A percentile compares a stretch with the other conserved stretches of the same genome.
These are phyloP conservation scores for Nowickia ferox DNA, from an alignment of 2,888 invertebrate genomes.

Conservation along the genomic window DNA sequence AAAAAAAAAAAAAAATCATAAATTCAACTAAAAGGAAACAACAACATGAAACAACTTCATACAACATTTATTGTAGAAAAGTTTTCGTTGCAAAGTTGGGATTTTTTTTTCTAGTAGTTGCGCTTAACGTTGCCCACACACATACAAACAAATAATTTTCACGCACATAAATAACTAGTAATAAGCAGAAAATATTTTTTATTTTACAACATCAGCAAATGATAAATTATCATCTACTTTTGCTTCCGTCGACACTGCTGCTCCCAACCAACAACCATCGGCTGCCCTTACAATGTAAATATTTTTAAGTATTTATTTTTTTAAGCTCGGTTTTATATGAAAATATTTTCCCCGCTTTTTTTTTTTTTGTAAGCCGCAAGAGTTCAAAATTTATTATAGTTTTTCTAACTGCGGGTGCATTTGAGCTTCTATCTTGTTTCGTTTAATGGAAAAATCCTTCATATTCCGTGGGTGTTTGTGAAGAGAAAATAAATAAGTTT, in stretches of 20 bases:
- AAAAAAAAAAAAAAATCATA: neutral
- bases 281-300: slow-evolving; percentile 25
- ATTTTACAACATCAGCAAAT: slow-evolving; percentile 59
- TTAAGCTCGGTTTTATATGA: neutral
- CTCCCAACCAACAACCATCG: slow-evolving; percentile 1
- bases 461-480: slow-evolving; percentile 15
- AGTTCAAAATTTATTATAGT: slow-evolving; percentile 51
- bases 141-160: neutral
- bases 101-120: slow-evolving; percentile 5
- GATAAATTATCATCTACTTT: slow-evolving; percentile 65
- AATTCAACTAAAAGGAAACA: slow-evolving; percentile 47
- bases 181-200: slow-evolving; percentile 39
- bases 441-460: slow-evolving; percentile 36
- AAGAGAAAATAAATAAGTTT: neutral
- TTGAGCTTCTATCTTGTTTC: slow-evolving; percentile 38
- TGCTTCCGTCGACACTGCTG: slow-evolving; percentile 31
- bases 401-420: slow-evolving; percentile 8
- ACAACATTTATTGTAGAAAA: slow-evolving; percentile 24
- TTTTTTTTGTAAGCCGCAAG: slow-evolving; percentile 27
- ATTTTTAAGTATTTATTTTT: slow-evolving; percentile 18
- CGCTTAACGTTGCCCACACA: neutral
- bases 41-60: slow-evolving; percentile 45
- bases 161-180: slow-evolving; percentile 34
- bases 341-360: slow-evolving; percentile 13
- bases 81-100: slow-evolving; percentile 37